Conservation (phyloP, 2,888 invertebrate genomes). For the Ochropleura leucogaster region DNA sequence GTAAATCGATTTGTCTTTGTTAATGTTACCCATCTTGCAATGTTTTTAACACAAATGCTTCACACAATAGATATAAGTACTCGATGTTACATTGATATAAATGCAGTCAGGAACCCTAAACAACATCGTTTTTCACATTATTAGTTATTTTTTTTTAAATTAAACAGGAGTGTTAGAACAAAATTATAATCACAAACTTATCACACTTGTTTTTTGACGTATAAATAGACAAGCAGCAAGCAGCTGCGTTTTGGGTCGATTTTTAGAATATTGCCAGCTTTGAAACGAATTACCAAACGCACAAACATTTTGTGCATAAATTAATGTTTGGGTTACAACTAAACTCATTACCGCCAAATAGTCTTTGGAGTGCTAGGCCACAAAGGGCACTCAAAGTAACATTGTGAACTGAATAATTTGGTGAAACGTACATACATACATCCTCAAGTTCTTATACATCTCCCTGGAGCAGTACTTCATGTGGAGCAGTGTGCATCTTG, state of each 20-base stretch:
- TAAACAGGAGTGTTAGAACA: background rate
- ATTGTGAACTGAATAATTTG: background rate
- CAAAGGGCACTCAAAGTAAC: background rate
- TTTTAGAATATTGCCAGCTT: constrained; percentile 14
- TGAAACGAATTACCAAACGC: background rate
- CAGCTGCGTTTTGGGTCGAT: constrained; percentile 29
- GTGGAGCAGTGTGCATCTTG: background rate
- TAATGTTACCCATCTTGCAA: constrained; percentile 78
- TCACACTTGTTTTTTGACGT: constrained; percentile 32
- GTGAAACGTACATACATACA: background rate
- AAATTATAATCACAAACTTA: background rate
- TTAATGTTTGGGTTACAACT: too few species aligned
- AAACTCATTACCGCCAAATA: background rate
- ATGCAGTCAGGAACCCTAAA: constrained; percentile 57
- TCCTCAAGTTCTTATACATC: background rate
- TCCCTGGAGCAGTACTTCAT: background rate
- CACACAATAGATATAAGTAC: constrained; percentile 69
- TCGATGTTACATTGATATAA: constrained; percentile 67
- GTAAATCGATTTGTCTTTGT: constrained; percentile 77
- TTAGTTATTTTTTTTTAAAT: constrained; percentile 21
- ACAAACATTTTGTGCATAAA: background rate
- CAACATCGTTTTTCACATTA: constrained; percentile 61
- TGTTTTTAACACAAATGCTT: constrained; percentile 56
- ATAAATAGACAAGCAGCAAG: background rate
- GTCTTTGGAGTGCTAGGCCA: background rate